phyloP scores from a whole-genome alignment of 2,888 invertebrate genomes.

The Syrista parreyssii region DNA sequence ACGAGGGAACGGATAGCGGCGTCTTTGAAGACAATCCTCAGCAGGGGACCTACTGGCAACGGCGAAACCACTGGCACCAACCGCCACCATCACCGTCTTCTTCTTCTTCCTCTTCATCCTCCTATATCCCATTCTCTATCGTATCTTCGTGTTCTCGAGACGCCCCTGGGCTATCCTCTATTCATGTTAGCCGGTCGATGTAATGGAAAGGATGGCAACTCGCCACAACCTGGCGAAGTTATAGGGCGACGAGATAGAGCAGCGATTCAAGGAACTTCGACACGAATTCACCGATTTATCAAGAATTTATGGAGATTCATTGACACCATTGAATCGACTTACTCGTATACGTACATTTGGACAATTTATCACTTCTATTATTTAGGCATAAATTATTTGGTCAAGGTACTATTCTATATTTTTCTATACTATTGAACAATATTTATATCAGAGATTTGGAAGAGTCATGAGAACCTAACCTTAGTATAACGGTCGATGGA shows the following conservation, averaged over 20 bases:
- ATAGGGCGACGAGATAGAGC: background rate
- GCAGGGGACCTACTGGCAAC: constrained; percentile 39
- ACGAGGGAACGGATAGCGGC: constrained; percentile 32
- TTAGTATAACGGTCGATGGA: background rate
- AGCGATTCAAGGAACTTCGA: background rate
- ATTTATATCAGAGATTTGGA: background rate
- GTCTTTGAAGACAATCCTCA: constrained; percentile 51
- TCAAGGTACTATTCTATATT: background rate
- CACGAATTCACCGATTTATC: background rate
- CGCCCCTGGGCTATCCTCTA: constrained; percentile 16
- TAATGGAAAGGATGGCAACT: constrained; percentile 28
- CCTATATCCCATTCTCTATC: constrained; percentile 11
- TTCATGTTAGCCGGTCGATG: constrained; percentile 5
- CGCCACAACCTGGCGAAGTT: constrained; percentile 16
- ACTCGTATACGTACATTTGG: background rate
- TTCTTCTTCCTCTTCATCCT: constrained; percentile 11
- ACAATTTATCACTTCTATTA: background rate
- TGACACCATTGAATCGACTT: background rate
- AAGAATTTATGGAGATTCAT: background rate
- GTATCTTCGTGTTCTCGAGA: constrained; percentile 21
- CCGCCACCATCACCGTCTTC: constrained; percentile 28
- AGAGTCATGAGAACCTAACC: background rate
- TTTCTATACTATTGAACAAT: background rate
- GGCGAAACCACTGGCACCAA: constrained; percentile 28
- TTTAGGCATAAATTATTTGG: background rate